Conservation (phyloP, 2,888 invertebrate species). For the Ramazzottius varieornatus region DNA sequence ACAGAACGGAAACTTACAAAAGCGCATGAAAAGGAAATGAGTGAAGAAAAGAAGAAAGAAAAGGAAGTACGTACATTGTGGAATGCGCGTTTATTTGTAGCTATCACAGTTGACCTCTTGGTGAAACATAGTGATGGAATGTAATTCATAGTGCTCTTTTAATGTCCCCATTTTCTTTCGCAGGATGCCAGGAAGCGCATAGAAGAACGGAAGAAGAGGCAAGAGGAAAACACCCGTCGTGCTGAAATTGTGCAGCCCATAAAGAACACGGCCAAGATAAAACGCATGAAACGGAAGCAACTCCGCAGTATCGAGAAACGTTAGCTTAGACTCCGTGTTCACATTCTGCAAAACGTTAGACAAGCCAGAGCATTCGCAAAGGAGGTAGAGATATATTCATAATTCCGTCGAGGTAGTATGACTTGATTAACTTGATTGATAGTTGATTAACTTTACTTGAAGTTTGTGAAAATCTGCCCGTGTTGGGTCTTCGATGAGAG, state of each 20-base stretch:
- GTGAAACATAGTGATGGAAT: background rate
- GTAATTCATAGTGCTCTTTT: background rate
- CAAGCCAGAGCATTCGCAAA: too few species aligned
- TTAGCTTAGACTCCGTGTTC: too few species aligned
- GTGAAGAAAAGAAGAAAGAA: background rate
- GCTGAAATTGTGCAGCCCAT: slow-evolving; percentile 17
- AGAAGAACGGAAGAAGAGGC: slow-evolving; percentile 16
- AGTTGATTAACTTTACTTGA: too few species aligned
- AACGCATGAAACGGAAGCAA: slow-evolving; percentile 22
- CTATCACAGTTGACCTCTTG: background rate
- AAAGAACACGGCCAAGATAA: slow-evolving; percentile 20
- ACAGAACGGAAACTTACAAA: background rate
- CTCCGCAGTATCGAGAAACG: slow-evolving; percentile 14
- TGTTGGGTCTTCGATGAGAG: too few species aligned
- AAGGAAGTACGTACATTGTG: background rate
- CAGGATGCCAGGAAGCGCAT: slow-evolving; percentile 8
- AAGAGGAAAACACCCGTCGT: slow-evolving; percentile 18
- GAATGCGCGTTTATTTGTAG: background rate
- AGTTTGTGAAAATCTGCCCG: too few species aligned
- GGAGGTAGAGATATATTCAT: too few species aligned
- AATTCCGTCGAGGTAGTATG: too few species aligned
- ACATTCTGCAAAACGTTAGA: too few species aligned
- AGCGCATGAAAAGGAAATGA: background rate
- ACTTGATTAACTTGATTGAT: too few species aligned
- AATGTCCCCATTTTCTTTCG: background rate